Evolutionary conservation across 2,113 vertebrate genomes (phyloP).

Genomic region (Phasianus colchicus): DNA sequence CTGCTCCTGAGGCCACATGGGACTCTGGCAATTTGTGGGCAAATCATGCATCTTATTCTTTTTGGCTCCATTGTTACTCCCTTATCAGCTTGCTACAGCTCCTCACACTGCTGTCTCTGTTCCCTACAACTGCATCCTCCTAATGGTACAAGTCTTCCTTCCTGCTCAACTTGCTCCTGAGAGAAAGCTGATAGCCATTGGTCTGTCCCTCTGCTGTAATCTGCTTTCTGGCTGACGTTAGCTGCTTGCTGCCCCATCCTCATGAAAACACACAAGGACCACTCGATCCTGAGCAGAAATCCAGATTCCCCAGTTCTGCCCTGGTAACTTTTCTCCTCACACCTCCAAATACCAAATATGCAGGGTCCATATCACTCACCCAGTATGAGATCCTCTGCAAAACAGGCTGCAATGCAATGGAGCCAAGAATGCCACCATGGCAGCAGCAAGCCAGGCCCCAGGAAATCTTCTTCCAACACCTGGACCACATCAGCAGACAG

Average conservation of each 20-base stretch:
- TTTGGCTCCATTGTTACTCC: neutral
- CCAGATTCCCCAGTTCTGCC: neutral
- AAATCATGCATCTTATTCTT: neutral
- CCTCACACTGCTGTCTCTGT: neutral
- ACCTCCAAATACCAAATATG: neutral
- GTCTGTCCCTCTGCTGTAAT: neutral
- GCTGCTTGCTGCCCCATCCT: neutral
- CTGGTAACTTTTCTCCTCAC: neutral
- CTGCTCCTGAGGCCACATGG: neutral
- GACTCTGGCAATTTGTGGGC: neutral
- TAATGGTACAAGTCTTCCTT: neutral
- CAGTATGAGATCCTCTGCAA: fast-evolving
- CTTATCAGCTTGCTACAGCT: neutral
- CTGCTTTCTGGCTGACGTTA: neutral
- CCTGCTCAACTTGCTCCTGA: neutral
- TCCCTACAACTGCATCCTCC: neutral
- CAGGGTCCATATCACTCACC: neutral
- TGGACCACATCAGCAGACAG: neutral
- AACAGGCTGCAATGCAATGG: neutral
- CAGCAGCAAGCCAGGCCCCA: neutral
- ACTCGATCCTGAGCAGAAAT: neutral
- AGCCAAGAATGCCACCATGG: neutral
- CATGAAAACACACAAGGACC: fast-evolving
- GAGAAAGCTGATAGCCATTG: neutral
- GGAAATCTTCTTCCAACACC: neutral